Conservation (phyloP, 1,140 invertebrate species). For the Centruroides vittatus region DNA sequence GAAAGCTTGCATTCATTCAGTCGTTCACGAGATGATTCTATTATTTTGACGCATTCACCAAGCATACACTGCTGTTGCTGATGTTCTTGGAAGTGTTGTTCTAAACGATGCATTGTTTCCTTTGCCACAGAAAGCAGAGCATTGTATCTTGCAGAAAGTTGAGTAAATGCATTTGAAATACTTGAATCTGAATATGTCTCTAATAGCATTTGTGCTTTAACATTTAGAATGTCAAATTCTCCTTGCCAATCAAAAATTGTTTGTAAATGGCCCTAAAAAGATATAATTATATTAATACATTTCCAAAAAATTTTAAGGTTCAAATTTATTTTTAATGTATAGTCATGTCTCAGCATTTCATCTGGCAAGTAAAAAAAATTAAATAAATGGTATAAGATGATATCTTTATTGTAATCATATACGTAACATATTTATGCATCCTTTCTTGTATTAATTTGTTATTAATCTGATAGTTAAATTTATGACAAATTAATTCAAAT, state of each 20-base stretch:
- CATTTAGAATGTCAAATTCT: constrained; percentile 77
- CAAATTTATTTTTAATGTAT: too few species aligned
- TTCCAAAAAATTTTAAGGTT: too few species aligned
- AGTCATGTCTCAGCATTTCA: too few species aligned
- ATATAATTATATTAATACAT: too few species aligned
- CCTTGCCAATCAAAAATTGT: constrained; percentile 86
- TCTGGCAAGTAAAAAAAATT: too few species aligned
- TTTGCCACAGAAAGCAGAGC: constrained; percentile 78
- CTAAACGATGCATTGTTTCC: constrained; percentile 77
- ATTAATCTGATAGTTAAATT: too few species aligned
- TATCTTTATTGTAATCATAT: too few species aligned
- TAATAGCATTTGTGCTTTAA: constrained; percentile 71
- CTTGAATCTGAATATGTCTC: constrained; percentile 86
- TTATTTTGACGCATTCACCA: constrained; percentile 81
- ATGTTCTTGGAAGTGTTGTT: constrained; percentile 67
- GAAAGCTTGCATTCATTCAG: constrained; percentile 52
- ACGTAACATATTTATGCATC: too few species aligned
- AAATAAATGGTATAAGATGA: too few species aligned
- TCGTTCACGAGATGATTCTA: constrained; percentile 70
- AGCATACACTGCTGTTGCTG: constrained; percentile 53
- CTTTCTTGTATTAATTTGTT: too few species aligned
- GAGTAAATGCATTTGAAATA: constrained; percentile 83
- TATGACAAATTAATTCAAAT: too few species aligned
- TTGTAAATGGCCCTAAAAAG: constrained; percentile 53
- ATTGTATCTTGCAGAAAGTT: constrained; percentile 87